Evolutionary conservation across 2,797 vertebrate genomes (phyloP).

Genomic region (Chiloscyllium punctatum): DNA sequence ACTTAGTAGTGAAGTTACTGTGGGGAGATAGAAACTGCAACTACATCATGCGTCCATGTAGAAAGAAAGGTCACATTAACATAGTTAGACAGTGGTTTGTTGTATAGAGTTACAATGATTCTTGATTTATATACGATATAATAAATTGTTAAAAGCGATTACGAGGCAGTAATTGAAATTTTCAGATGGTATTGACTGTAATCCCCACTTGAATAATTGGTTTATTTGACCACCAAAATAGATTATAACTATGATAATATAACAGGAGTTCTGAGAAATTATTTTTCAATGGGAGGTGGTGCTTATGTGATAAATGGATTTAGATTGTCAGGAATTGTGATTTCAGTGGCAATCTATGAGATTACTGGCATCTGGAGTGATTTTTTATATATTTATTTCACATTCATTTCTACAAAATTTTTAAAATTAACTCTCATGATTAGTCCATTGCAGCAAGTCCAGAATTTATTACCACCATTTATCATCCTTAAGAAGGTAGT

Average conservation of each 20-base stretch:
- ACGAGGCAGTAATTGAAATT: not conserved
- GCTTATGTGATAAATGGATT: not conserved
- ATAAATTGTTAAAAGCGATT: conserved; percentile 9
- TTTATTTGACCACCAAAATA: not conserved
- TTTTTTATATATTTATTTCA: not conserved
- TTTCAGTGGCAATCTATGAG: not conserved
- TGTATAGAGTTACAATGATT: not conserved
- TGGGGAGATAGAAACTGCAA: not conserved
- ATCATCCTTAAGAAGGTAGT: not conserved
- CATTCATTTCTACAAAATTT: not conserved
- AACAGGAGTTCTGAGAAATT: not conserved
- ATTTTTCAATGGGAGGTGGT: not conserved
- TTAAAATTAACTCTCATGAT: not conserved
- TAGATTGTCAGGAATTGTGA: not conserved
- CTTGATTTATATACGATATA: not conserved
- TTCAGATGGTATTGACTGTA: not conserved
- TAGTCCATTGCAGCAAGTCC: not conserved
- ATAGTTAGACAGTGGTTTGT: conserved; percentile 18
- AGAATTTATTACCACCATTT: not conserved
- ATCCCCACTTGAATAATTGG: not conserved
- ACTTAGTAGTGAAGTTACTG: not conserved
- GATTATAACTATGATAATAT: not conserved
- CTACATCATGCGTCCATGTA: no score
- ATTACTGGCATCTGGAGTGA: not conserved
- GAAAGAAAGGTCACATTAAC: conserved; percentile 27